phyloP scores from a whole-genome alignment of 2,797 vertebrate genomes.

The Acrocephalus scirpaceus region DNA sequence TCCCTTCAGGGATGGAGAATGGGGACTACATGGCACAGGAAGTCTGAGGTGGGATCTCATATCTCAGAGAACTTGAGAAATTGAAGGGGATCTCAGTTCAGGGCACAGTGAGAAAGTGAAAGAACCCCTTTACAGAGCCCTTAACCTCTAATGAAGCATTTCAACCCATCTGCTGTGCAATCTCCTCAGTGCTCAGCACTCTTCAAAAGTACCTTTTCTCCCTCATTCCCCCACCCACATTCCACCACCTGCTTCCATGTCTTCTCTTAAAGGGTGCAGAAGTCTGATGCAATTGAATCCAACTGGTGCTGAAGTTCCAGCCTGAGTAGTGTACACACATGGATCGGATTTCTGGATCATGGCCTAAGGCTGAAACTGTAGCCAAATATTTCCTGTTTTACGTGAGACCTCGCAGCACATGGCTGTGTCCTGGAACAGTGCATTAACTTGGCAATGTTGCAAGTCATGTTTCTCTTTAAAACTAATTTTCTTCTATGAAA shows the following conservation, averaged over 20 bases:
- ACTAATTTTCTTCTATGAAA: conserved; percentile 5
- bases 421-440: conserved; percentile 17
- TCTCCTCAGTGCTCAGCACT: background rate
- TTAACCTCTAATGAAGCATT: background rate
- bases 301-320: conserved; percentile 6
- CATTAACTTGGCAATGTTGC: conserved; percentile 8
- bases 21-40: background rate
- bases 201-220: background rate
- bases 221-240: background rate
- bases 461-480: conserved; percentile 40
- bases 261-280: background rate
- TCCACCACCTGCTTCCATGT: background rate
- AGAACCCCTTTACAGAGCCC: background rate
- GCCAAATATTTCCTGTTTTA: conserved; percentile 52
- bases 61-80: background rate
- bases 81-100: background rate
- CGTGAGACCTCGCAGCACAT: background rate
- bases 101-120: background rate
- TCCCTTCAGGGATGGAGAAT: background rate
- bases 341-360: conserved; percentile 37
- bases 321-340: background rate
- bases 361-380: conserved; percentile 21
- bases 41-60: background rate
- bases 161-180: background rate
- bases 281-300: background rate